Evolutionary conservation across 2,797 vertebrate genomes (phyloP), one percentile per base, ranked within the genome.

Genomic region (Lithobates pipiens): DNA sequence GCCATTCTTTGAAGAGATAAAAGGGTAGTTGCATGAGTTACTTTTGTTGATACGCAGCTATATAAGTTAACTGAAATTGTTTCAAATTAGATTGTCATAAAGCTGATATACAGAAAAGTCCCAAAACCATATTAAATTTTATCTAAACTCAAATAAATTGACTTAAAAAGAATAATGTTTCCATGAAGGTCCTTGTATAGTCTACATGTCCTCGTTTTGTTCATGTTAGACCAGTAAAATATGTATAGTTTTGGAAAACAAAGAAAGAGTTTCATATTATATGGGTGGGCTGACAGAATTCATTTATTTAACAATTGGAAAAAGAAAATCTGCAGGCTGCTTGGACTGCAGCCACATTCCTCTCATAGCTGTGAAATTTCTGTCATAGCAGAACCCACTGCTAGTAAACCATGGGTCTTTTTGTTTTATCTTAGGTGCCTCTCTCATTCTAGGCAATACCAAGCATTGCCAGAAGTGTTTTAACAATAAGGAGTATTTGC

Each of bases 341-440:
- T 88, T 94, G 96, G 95, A 93, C 57, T 82, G 5, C 68, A 85
- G 95, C 96, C 93, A 95, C 96, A 94, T 97, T 96, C 94, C 94
- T 91, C 91, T 94, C 93, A 93, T 92, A 94, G 91, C 93, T 92
- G 92, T 91, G 90, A 92, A 94, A 96, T 97, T 94, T 95, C 96
- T 97, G 92, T 96, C 96, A 92, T 95, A 95, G 96, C 95, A 91
- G 84, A 88, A 93, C 96, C 95, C 95, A 93, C 94, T 88, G 93
- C 85, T 90, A 89, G 77, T 78, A 86, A 73, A 86, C 75, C 80
- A 86, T 78, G 93, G 88, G 91, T 91, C 94, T 95, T 96, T 97
- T 95, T 97, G 95, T 93, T 94, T 88, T 89, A 77, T 86, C 8
- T 83, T 29, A 63, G 65, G 85, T 27, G 80, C 81, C 83, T 80